These are phyloP conservation scores for Hypomesus transpacificus DNA, from an alignment of 2,113 vertebrate species.

Conservation along the genomic window DNA sequence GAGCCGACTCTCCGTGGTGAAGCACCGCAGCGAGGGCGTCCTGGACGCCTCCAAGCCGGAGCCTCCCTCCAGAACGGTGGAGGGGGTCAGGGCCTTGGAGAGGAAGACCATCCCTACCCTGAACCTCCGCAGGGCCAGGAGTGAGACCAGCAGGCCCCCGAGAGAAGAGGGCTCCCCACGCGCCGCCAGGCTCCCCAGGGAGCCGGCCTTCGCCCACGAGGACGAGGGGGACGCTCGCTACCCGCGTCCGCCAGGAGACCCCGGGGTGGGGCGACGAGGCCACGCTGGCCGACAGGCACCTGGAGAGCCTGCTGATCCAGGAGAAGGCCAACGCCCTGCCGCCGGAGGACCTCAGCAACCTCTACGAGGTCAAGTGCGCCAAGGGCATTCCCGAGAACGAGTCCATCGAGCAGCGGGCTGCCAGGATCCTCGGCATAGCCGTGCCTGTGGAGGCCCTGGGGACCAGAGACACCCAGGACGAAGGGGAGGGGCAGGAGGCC, in stretches of 20 bases:
- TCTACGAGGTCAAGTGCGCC: conserved; percentile 67
- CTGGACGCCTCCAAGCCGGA: no score
- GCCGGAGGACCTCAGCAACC: conserved; percentile 63
- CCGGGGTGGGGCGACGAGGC: conserved; percentile 61
- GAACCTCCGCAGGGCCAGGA: conserved; percentile 39
- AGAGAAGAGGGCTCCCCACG: conserved; percentile 37
- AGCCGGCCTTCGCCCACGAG: conserved; percentile 31
- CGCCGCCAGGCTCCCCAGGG: conserved; percentile 28
- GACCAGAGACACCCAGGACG: conserved; percentile 23
- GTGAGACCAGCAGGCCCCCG: conserved; percentile 45
- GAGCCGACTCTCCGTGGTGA: neutral
- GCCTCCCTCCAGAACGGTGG: no score
- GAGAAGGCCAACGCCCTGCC: conserved; percentile 67
- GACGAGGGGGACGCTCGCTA: conserved; percentile 32
- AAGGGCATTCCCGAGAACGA: conserved; percentile 85
- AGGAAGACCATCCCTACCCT: conserved; percentile 19
- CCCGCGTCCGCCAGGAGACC: conserved; percentile 38
- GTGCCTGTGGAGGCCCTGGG: conserved; percentile 84
- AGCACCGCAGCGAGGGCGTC: neutral
- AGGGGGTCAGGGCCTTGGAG: conserved; percentile 33
- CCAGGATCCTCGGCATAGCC: conserved; percentile 89
- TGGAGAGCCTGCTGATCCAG: conserved; percentile 66
- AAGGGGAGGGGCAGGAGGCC: conserved; percentile 4
- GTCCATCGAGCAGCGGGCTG: conserved; percentile 86
- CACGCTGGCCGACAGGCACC: conserved; percentile 68